phyloP scores from a whole-genome alignment of 2,888 invertebrate genomes.

The Romanomermis culicivorax region DNA sequence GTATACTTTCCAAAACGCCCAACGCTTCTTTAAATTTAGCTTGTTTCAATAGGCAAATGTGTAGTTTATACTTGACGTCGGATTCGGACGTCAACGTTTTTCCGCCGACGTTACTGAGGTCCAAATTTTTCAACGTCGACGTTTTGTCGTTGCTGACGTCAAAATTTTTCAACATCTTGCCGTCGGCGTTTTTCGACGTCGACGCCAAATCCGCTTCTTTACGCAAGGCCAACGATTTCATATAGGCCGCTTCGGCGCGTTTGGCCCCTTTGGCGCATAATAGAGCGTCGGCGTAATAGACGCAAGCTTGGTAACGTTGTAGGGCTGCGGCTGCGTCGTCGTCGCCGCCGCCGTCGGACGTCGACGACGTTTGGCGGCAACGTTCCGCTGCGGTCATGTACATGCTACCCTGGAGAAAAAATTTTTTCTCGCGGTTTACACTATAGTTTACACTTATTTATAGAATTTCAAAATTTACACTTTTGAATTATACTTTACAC shows the following conservation, averaged over 20 bases:
- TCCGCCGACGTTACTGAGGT: not conserved
- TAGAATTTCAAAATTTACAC: not conserved
- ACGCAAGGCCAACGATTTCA: slow-evolving; percentile 4
- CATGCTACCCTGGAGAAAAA: not conserved
- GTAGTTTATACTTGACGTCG: slow-evolving; percentile 6
- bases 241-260: slow-evolving; percentile 4
- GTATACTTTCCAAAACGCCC: slow-evolving; percentile 8
- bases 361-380: not conserved
- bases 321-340: no score
- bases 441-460: no score
- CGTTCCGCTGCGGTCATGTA: slow-evolving; percentile 1
- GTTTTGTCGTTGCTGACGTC: not conserved
- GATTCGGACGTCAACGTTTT: slow-evolving; percentile 1
- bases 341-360: no score
- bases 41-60: slow-evolving; percentile 4
- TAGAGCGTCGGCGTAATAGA: slow-evolving; percentile 4
- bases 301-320: slow-evolving; percentile 4
- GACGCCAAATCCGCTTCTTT: not conserved
- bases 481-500: no score
- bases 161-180: not conserved
- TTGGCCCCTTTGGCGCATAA: not conserved
- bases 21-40: slow-evolving; percentile 8
- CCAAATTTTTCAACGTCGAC: no score
- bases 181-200: not conserved
- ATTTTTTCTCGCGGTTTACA: not conserved